Base-by-base conservation (phyloP, 2,888 invertebrate genomes). In the Didymodactylos carnosus region DNA sequence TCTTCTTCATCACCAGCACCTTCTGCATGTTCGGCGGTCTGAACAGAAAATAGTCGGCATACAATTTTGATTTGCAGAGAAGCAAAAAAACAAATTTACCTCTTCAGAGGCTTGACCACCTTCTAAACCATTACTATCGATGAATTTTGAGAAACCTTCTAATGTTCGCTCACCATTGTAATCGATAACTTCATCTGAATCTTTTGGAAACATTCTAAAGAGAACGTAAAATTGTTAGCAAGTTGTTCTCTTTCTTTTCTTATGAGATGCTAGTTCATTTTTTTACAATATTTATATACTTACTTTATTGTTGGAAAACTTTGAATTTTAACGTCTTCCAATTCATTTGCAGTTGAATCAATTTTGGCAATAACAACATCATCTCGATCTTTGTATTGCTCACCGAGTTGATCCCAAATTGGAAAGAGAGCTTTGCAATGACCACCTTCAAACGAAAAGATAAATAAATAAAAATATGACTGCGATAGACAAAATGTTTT, bases 381-480 rank as follows among this genome's bases (percentile, higher is more conserved):
- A 78, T 88, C 81, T 77, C 81, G 85, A 80, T 90, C 89, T 84
- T 90, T 89, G 86, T 89, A 97, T 84, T 94, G 91, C 83, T 95
- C 94, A 77, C 89, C 94, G 80, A 95, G 87, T 87, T 95, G 83
- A 76, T 97, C 95, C 86, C 93, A 98, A 84, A 95, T 94, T 39
- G 98, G 98, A 73, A 87, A 91, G 80, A 98, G 87, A 84, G 95
- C 92, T 83, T 97, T 95, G 88, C 97, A 98, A 84, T 98, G 97
- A 76, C 94, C 94, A 85, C 87, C n/a, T n/a, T n/a, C n/a, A n/a
- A n/a, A n/a, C n/a, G n/a, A n/a, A n/a, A n/a, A n/a, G n/a, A n/a
- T n/a, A n/a, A n/a, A n/a, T n/a, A 62, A 29, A 27, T 53, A 53
- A 16, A 29, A 25, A 49, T 13, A 3, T 41, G 3, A 16, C 16